Percentiles rank a stretch among this genome's conserved stretches.
Evolutionary conservation across 2,888 invertebrate genomes (phyloP).

Genomic region (Mylabris sibirica): DNA sequence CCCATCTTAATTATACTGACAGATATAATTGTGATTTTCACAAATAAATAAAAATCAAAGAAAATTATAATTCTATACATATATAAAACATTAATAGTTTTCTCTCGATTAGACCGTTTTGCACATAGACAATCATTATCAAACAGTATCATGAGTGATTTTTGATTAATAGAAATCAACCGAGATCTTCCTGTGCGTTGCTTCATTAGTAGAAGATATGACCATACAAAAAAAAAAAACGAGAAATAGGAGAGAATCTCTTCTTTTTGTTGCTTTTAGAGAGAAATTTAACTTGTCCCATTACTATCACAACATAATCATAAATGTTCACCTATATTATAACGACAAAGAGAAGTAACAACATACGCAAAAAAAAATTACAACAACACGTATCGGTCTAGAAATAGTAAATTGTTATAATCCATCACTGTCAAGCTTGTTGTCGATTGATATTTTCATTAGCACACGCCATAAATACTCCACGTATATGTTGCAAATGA

Average conservation of each 20-base stretch:
- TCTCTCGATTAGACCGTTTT: neutral
- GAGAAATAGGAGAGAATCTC: neutral
- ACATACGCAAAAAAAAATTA: neutral
- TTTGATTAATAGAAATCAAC: neutral
- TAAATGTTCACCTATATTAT: slow-evolving; percentile 12
- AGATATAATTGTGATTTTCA: slow-evolving; percentile 3
- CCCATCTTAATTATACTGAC: neutral
- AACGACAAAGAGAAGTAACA: neutral
- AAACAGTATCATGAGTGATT: neutral
- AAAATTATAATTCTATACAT: neutral
- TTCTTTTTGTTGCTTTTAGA: neutral
- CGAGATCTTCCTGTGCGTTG: neutral
- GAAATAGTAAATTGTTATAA: slow-evolving; percentile 8
- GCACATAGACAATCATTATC: neutral
- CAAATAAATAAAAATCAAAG: neutral
- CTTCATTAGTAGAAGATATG: neutral
- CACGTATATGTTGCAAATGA: neutral
- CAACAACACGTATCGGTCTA: neutral
- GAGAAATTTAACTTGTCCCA: neutral
- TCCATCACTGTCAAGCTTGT: slow-evolving; percentile 15
- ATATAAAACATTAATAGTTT: neutral
- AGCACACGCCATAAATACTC: slow-evolving; percentile 6
- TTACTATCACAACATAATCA: slow-evolving; percentile 6
- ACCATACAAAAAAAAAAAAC: neutral
- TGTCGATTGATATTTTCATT: slow-evolving; percentile 18